phyloP scores from a whole-genome alignment of 2,888 invertebrate genomes.

The Pilophorus perplexus region DNA sequence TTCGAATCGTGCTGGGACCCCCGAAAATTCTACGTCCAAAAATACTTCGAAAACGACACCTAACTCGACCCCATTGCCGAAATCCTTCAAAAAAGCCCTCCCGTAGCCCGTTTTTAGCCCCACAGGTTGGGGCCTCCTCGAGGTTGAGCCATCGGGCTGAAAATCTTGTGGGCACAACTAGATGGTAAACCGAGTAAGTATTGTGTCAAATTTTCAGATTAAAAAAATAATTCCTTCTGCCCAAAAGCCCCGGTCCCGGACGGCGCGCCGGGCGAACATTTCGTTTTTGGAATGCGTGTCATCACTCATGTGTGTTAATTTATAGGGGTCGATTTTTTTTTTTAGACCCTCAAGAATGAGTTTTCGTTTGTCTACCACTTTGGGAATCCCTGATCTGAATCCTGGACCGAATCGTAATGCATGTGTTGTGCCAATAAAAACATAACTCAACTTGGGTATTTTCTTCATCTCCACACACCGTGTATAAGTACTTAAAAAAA shows the following conservation, averaged over 20 bases:
- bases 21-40: background rate
- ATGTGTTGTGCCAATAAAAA: too few relatives aligned
- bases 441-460: too few relatives aligned
- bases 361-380: too few relatives aligned
- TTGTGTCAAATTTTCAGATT: background rate
- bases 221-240: background rate
- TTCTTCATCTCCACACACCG: too few relatives aligned
- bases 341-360: too few relatives aligned
- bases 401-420: too few relatives aligned
- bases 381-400: too few relatives aligned
- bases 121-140: background rate
- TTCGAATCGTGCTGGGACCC: too few relatives aligned
- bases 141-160: background rate
- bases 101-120: background rate
- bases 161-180: background rate
- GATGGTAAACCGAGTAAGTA: background rate
- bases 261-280: background rate
- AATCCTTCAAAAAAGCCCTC: background rate
- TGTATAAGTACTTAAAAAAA: too few relatives aligned
- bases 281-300: background rate
- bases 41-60: background rate
- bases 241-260: background rate
- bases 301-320: too few relatives aligned
- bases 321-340: too few relatives aligned
- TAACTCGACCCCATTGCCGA: background rate